A percentile compares a stretch with the other conserved stretches of the same genome.
phyloP scores from a whole-genome alignment of 2,113 vertebrate species.

The Corythornis vintsioides region DNA sequence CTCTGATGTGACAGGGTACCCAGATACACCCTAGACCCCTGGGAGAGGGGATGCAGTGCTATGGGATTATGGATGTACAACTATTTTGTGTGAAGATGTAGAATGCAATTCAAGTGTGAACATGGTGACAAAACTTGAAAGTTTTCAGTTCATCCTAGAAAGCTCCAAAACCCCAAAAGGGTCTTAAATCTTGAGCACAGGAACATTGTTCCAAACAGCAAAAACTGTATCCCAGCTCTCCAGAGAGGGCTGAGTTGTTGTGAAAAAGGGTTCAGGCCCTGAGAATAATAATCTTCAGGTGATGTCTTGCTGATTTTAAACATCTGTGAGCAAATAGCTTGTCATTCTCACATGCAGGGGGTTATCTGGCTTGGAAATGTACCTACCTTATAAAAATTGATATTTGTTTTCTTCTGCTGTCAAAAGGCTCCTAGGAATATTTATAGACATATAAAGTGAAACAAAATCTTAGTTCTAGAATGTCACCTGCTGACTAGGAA shows the following conservation, averaged over 20 bases:
- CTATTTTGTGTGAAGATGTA: background rate
- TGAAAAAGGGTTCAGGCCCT: background rate
- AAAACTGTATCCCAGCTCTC: background rate
- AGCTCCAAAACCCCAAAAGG: background rate
- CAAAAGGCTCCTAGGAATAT: background rate
- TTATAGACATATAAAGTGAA: background rate
- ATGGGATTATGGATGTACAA: background rate
- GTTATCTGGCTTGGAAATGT: background rate
- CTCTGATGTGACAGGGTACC: background rate
- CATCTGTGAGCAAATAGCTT: background rate
- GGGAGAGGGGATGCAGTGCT: background rate
- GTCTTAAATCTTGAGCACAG: background rate
- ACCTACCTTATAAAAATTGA: background rate
- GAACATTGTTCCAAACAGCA: background rate
- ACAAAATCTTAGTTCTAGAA: background rate
- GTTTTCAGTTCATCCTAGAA: background rate
- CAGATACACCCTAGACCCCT: background rate
- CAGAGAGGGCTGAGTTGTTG: background rate
- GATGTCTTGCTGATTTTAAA: background rate
- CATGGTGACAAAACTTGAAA: background rate
- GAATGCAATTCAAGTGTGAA: background rate
- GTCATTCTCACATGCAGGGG: background rate
- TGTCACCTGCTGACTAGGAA: background rate
- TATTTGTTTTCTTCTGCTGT: background rate
- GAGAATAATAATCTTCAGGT: background rate